phyloP scores from a whole-genome alignment of 2,797 vertebrate genomes.

The Siniperca undulata region DNA sequence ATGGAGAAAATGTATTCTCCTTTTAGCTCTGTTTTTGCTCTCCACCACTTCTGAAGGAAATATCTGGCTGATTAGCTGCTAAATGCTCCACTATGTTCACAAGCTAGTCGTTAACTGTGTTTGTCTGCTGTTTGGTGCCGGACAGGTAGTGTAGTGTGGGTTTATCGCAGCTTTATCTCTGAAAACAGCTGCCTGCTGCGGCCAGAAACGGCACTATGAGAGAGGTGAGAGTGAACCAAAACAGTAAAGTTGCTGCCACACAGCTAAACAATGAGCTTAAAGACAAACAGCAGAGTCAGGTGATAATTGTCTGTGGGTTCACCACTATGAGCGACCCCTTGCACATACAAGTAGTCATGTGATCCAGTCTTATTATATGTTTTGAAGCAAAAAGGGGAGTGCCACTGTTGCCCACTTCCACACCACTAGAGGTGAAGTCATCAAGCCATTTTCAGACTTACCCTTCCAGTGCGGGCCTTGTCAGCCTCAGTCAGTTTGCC shows the following conservation, averaged over 20 bases:
- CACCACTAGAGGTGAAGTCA: constrained; percentile 14
- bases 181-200: too few relatives aligned
- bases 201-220: too few relatives aligned
- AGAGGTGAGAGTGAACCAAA: too few relatives aligned
- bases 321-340: neutral
- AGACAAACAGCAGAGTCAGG: too few relatives aligned
- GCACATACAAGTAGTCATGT: neutral
- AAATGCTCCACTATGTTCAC: neutral
- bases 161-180: too few relatives aligned
- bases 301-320: neutral
- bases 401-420: constrained; percentile 50
- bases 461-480: constrained; percentile 85
- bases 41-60: neutral
- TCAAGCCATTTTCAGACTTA: constrained; percentile 61
- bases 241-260: too few relatives aligned
- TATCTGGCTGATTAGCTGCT: neutral
- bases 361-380: neutral
- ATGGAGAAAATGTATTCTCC: neutral
- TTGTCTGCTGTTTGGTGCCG: too few relatives aligned
- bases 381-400: constrained; percentile 11
- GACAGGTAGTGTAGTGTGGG: too few relatives aligned
- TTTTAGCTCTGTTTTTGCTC: neutral
- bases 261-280: too few relatives aligned
- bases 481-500: constrained; percentile 86
- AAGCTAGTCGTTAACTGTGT: neutral